Percentiles rank a stretch among this genome's conserved stretches.
These are phyloP conservation scores for Pangasianodon gigas DNA, from an alignment of 2,113 vertebrate species.

Conservation along the genomic window DNA sequence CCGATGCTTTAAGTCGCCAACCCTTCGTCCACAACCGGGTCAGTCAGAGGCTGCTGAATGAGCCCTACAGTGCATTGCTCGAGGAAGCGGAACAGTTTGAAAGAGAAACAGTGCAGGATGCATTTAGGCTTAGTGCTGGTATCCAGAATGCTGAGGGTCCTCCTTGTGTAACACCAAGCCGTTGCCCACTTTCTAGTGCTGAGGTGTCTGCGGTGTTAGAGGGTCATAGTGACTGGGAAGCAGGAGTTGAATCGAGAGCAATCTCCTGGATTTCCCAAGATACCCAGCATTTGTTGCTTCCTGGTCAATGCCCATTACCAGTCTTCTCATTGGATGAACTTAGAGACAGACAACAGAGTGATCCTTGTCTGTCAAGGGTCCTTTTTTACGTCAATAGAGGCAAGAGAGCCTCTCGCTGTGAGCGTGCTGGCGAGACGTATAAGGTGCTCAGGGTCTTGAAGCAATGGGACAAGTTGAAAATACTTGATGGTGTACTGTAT, in stretches of 20 bases:
- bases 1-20: too few relatives aligned
- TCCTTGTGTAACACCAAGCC: too few relatives aligned
- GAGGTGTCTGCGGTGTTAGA: neutral
- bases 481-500: constrained; percentile 27
- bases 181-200: neutral
- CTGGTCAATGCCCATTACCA: neutral
- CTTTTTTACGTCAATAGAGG: neutral
- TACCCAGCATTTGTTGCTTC: neutral
- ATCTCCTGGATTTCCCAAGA: neutral
- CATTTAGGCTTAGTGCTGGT: neutral
- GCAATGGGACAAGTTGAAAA: constrained; percentile 34
- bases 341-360: constrained; percentile 9
- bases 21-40: too few relatives aligned
- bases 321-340: constrained; percentile 9
- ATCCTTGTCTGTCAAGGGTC: neutral
- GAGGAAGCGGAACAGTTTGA: neutral
- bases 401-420: too few relatives aligned
- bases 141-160: rapidly evolving
- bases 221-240: neutral
- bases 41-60: too few relatives aligned
- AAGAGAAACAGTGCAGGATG: neutral
- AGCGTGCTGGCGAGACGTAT: neutral
- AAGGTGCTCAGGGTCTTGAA: neutral
- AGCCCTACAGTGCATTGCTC: neutral
- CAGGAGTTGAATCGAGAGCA: neutral